Evolutionary conservation across 2,888 invertebrate species (phyloP), one percentile per base, ranked within the genome.

Genomic region (Limnephilus rhombicus): DNA sequence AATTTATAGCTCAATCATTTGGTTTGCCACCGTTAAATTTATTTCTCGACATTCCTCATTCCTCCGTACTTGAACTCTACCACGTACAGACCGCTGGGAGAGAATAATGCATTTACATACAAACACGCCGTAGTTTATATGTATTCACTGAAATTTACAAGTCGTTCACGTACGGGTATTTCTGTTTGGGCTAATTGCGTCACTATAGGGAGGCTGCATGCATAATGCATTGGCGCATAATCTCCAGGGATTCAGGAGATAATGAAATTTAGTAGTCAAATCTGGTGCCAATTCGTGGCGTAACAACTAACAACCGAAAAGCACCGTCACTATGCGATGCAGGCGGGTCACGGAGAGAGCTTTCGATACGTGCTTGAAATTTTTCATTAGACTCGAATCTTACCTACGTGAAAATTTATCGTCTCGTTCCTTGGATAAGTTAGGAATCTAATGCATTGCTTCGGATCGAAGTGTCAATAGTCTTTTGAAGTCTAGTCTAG

Each of bases 131-230:
- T 68, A 68, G 24, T 68, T 68, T 24, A 68, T 68, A 68, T 49
- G 18, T 68, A 68, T 24, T 68, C 24, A 7, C 68, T 68, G 68
- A 68, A 68, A 68, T 68, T 68, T 68, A 68, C 24, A 68, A 68
- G 68, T 68, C n/a, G 68, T 68, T 68, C 68, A 68, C 68, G 68
- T 68, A n/a, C 24, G 68, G n/a, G 68, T 68, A 68, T 68, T n/a
- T 68, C 68, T 68, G 68, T 68, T 68, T n/a, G 68, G n/a, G 68
- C 68, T 68, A 68, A 68, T 68, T 68, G 68, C 68, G 68, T 68
- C 68, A 68, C 68, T 68, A 68, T 68, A 24, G n/a, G 68, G 68
- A 68, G 68, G 24, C 24, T 68, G 68, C 24, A 68, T 68, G 68
- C 68, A 68, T 68, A 68, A 68, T 68, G 68, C 68, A 68, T 68